Conservation (phyloP, 2,113 vertebrate genomes). For the Rhinichthys klamathensis region DNA sequence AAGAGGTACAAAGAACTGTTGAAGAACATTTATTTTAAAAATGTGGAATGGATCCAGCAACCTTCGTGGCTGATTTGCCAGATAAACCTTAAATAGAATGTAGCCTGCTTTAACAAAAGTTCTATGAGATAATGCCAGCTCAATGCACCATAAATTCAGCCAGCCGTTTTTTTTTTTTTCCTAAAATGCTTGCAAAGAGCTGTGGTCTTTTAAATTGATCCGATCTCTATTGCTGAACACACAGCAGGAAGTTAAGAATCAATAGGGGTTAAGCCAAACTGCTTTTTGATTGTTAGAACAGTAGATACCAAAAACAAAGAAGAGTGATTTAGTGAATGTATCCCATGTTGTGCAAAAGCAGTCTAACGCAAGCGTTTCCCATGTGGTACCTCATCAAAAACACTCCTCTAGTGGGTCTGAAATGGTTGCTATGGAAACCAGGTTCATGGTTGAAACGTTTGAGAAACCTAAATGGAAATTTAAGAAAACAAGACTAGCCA, state of each 20-base stretch:
- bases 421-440: slow-evolving; percentile 72
- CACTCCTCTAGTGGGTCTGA: slow-evolving; percentile 39
- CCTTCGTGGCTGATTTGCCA: background rate
- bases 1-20: background rate
- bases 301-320: background rate
- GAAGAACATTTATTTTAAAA: background rate
- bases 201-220: slow-evolving; percentile 18
- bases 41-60: background rate
- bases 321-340: background rate
- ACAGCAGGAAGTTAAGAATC: background rate
- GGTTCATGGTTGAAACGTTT: slow-evolving; percentile 58
- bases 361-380: slow-evolving; percentile 6
- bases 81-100: slow-evolving; percentile 5
- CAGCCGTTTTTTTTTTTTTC: no score
- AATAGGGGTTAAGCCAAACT: background rate
- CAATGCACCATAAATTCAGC: background rate
- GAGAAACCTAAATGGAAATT: slow-evolving; percentile 40
- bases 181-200: background rate
- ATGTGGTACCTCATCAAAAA: slow-evolving; percentile 26
- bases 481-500: background rate
- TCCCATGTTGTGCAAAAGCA: slow-evolving; percentile 26
- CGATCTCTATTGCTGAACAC: slow-evolving; percentile 1
- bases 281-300: slow-evolving; percentile 12
- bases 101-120: background rate
- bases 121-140: background rate